Conservation (phyloP, 2,888 invertebrate species). For the Amiota communis region DNA sequence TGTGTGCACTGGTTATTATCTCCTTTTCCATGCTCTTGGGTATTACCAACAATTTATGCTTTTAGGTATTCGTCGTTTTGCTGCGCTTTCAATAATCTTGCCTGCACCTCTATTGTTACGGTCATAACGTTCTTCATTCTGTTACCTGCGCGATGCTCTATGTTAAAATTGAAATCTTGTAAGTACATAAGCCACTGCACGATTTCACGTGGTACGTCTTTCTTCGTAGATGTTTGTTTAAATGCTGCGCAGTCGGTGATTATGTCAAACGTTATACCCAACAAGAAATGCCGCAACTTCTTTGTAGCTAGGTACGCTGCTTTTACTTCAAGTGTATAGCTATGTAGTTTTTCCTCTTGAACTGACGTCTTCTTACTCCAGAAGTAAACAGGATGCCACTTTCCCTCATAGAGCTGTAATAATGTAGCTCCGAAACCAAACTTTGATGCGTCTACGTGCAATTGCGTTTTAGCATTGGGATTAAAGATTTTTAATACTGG, state of each 20-base stretch:
- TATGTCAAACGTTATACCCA: slow-evolving; percentile 45
- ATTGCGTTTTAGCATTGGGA: neutral
- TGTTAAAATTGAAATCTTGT: slow-evolving; percentile 45
- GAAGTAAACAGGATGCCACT: no score
- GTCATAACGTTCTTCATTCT: slow-evolving; percentile 38
- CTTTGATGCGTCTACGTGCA: neutral
- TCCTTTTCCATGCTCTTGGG: no score
- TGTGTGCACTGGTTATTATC: no score
- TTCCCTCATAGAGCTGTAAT: no score
- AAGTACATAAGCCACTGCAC: slow-evolving; percentile 38
- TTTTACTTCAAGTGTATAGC: slow-evolving; percentile 49
- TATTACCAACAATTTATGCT: slow-evolving; percentile 38
- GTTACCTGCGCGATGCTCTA: slow-evolving; percentile 42
- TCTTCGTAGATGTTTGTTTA: slow-evolving; percentile 42
- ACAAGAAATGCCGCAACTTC: slow-evolving; percentile 52
- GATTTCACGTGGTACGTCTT: slow-evolving; percentile 39
- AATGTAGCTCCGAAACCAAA: neutral
- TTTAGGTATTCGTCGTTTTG: neutral
- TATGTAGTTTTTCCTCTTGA: neutral
- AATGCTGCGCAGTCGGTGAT: no score
- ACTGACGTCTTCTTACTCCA: slow-evolving; percentile 4
- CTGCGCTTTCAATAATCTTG: neutral
- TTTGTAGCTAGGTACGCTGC: slow-evolving; percentile 45
- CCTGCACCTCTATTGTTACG: slow-evolving; percentile 32
- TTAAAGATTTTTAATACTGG: neutral